These are phyloP conservation scores for Nothobranchius kuhntae DNA, from an alignment of 2,113 vertebrate species.

Conservation along the genomic window DNA sequence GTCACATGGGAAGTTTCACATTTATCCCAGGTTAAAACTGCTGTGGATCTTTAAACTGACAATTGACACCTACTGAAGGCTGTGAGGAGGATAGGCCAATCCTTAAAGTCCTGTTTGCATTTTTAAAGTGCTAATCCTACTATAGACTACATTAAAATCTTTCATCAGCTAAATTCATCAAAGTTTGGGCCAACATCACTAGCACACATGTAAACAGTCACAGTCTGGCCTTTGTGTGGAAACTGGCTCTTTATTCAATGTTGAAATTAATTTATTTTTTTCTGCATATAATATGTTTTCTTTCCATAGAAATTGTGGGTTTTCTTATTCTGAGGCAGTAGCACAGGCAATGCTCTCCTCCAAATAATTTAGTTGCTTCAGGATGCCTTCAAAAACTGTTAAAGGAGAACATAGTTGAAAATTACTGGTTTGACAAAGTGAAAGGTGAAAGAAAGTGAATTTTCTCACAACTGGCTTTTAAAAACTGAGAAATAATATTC, in stretches of 20 bases:
- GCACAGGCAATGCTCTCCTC: conserved; percentile 28
- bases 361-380: conserved; percentile 55
- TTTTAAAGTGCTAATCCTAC: background rate
- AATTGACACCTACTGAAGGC: no score
- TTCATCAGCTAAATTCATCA: no score
- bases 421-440: conserved; percentile 41
- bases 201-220: no score
- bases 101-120: background rate
- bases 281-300: background rate
- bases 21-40: no score
- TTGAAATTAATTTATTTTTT: background rate
- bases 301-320: background rate
- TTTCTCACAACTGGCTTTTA: conserved; percentile 1
- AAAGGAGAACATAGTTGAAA: conserved; percentile 34
- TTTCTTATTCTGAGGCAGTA: conserved; percentile 21
- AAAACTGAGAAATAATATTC: conserved; percentile 13
- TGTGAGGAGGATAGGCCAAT: background rate
- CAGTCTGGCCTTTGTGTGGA: no score
- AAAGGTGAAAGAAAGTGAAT: conserved; percentile 29
- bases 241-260: background rate
- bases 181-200: no score
- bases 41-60: no score
- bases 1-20: no score
- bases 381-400: conserved; percentile 24
- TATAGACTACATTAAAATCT: background rate